Evolutionary conservation across 2,888 invertebrate species (phyloP).

Genomic region (Oxyteleia sp.): DNA sequence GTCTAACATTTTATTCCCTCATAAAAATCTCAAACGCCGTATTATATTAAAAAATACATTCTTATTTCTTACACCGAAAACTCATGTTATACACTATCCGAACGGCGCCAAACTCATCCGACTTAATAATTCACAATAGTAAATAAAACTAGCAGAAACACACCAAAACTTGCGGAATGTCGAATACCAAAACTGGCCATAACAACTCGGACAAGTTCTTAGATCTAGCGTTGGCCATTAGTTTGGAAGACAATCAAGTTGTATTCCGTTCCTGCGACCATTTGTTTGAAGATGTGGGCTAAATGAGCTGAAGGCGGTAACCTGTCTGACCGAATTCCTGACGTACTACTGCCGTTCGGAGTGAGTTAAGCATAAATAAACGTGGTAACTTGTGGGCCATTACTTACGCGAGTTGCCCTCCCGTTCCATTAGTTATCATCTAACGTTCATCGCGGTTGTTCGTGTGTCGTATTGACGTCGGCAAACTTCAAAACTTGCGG

Average conservation of each 20-base stretch:
- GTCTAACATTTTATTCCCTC: too few relatives aligned
- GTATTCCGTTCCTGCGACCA: slow-evolving; percentile 32
- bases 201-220: slow-evolving; percentile 11
- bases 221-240: slow-evolving; percentile 13
- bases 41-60: too few relatives aligned
- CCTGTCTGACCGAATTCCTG: slow-evolving; percentile 63
- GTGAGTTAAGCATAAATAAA: slow-evolving; percentile 66
- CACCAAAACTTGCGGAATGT: too few relatives aligned
- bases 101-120: too few relatives aligned
- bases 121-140: too few relatives aligned
- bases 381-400: slow-evolving; percentile 56
- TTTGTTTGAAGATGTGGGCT: slow-evolving; percentile 39
- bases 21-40: too few relatives aligned
- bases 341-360: slow-evolving; percentile 53
- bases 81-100: too few relatives aligned
- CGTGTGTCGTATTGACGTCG: slow-evolving; percentile 32
- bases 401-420: slow-evolving; percentile 51
- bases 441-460: slow-evolving; percentile 50
- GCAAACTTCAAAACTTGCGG: slow-evolving; percentile 20
- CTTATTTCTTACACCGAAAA: too few relatives aligned
- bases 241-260: slow-evolving; percentile 47
- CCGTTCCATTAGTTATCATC: slow-evolving; percentile 59
- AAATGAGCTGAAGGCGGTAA: slow-evolving; percentile 59
- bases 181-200: neutral
- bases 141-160: too few relatives aligned